Conservation (phyloP, 1,140 invertebrate genomes). For the Hylyphantes graminicola region DNA sequence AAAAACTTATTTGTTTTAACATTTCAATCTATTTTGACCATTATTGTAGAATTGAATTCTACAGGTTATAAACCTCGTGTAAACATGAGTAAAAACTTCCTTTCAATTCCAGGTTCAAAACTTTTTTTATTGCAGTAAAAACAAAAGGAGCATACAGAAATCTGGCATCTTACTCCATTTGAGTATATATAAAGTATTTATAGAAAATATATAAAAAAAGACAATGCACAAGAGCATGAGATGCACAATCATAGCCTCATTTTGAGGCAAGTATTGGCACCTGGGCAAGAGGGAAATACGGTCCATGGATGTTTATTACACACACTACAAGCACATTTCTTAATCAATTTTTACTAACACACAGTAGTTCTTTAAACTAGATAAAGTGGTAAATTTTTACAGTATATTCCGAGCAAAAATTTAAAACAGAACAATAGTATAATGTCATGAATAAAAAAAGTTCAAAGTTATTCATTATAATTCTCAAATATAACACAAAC, state of each 20-base stretch:
- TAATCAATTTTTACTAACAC: not conserved
- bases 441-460: too few species aligned
- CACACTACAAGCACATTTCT: not conserved
- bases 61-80: too few species aligned
- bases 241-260: not conserved
- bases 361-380: not conserved
- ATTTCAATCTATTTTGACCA: too few species aligned
- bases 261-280: not conserved
- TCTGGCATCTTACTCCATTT: slow-evolving; percentile 39
- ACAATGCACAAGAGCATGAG: slow-evolving; percentile 38
- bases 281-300: not conserved
- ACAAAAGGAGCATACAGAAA: slow-evolving; percentile 41
- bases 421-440: too few species aligned
- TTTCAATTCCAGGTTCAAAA: slow-evolving; percentile 14
- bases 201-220: slow-evolving; percentile 55
- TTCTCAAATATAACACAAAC: too few species aligned
- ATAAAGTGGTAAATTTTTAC: not conserved
- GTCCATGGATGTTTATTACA: not conserved
- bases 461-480: too few species aligned
- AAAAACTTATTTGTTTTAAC: too few species aligned
- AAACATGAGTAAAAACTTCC: too few species aligned
- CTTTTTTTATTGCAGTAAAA: slow-evolving; percentile 55
- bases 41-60: too few species aligned
- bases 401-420: too few species aligned
- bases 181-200: slow-evolving; percentile 50